Evolutionary conservation across 2,797 vertebrate species (phyloP).

Genomic region (Limosa lapponica): DNA sequence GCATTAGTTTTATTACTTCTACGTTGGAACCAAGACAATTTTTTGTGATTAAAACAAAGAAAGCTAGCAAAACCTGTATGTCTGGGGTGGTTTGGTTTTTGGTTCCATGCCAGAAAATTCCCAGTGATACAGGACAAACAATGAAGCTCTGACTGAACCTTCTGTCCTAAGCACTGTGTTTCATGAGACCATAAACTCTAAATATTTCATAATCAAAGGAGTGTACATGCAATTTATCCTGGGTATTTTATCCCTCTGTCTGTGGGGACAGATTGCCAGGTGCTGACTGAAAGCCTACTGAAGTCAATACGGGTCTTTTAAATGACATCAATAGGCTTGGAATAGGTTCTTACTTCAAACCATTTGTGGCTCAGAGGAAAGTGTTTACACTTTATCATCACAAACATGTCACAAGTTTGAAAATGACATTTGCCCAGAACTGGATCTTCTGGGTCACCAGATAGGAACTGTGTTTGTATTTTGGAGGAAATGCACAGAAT

Average conservation of each 20-base stretch:
- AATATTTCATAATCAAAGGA: background rate
- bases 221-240: background rate
- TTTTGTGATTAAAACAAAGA: background rate
- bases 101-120: background rate
- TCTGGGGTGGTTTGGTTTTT: background rate
- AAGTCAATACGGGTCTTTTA: background rate
- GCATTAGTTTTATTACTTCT: background rate
- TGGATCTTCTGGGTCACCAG: background rate
- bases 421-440: background rate
- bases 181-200: background rate
- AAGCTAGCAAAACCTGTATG: background rate
- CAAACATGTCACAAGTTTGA: background rate
- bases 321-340: background rate
- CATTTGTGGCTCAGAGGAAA: slow-evolving; percentile 5
- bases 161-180: background rate
- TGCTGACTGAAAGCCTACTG: background rate
- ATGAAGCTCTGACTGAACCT: background rate
- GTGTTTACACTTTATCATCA: slow-evolving; percentile 10
- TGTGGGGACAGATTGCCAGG: background rate
- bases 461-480: background rate
- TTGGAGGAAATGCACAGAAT: background rate
- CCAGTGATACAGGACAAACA: background rate
- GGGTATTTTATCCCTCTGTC: background rate
- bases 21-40: background rate
- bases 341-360: slow-evolving; percentile 34